Evolutionary conservation across 2,888 invertebrate species (phyloP).

Genomic region (Drosophila pseudotakahashii): DNA sequence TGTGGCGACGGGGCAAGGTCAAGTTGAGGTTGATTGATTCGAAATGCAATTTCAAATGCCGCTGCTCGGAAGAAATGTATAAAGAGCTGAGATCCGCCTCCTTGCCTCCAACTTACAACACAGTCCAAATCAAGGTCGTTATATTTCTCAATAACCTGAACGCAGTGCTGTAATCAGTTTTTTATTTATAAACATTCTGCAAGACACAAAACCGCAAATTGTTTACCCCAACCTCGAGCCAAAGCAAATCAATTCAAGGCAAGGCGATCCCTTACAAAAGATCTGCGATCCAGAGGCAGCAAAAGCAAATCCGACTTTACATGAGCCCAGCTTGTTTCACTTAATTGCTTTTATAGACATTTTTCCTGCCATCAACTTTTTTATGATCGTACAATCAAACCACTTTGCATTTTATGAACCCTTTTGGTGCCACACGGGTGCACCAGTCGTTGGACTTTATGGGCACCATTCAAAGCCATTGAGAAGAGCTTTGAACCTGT

Average conservation of each 20-base stretch:
- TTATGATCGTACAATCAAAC: constrained; percentile 68
- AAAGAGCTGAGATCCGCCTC: constrained; percentile 25
- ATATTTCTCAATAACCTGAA: constrained; percentile 29
- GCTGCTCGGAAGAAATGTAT: constrained; percentile 20
- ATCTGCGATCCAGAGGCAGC: constrained; percentile 17
- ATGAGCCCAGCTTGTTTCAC: constrained; percentile 50
- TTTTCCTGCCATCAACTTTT: constrained; percentile 60
- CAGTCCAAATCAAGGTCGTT: constrained; percentile 42
- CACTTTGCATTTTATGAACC: constrained; percentile 67
- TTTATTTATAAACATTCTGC: constrained; percentile 36
- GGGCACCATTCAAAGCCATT: constrained; percentile 55
- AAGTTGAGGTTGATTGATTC: constrained; percentile 72
- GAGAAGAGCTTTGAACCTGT: constrained; percentile 52
- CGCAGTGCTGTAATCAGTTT: constrained; percentile 36
- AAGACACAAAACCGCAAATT: constrained; percentile 47
- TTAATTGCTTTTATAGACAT: constrained; percentile 71
- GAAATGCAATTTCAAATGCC: constrained; percentile 62
- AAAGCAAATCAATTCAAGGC: constrained; percentile 47
- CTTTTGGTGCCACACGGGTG: constrained; percentile 28
- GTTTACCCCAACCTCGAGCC: constrained; percentile 25
- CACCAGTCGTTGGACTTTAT: constrained; percentile 50
- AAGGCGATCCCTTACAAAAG: constrained; percentile 30
- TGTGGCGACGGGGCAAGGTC: constrained; percentile 63
- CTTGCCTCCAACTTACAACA: constrained; percentile 25
- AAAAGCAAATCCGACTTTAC: constrained; percentile 19